Conservation (phyloP, 2,113 vertebrate species). For the Cololabis saira region DNA sequence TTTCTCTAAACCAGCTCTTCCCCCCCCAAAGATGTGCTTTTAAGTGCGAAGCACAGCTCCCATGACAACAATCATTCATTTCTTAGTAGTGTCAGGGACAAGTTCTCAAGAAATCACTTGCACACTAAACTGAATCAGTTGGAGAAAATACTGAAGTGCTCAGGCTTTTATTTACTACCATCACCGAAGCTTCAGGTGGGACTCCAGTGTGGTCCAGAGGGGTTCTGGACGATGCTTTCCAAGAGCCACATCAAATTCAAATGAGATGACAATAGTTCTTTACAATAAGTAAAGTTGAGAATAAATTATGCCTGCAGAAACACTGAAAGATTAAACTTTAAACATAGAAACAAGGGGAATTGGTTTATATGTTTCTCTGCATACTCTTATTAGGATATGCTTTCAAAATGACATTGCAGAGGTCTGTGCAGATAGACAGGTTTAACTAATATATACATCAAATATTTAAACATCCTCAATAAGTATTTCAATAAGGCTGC, state of each 20-base stretch:
- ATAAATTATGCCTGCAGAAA: conserved; percentile 35
- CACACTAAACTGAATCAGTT: conserved; percentile 14
- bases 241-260: conserved; percentile 52
- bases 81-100: neutral
- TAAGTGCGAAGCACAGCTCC: conserved; percentile 16
- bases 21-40: conserved; percentile 9
- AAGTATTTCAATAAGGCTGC: conserved; percentile 64
- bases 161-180: conserved; percentile 22
- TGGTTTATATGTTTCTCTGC: conserved; percentile 23
- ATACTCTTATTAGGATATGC: conserved; percentile 40
- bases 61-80: no score
- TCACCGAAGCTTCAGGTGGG: conserved; percentile 12
- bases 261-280: conserved; percentile 29
- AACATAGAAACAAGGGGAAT: conserved; percentile 23
- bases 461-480: conserved; percentile 57
- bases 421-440: conserved; percentile 49
- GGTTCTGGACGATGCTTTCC: conserved; percentile 9
- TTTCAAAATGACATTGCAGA: conserved; percentile 45
- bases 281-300: conserved; percentile 30
- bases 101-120: neutral
- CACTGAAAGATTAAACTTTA: conserved; percentile 20
- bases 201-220: conserved; percentile 33
- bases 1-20: conserved; percentile 13
- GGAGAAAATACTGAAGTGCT: conserved; percentile 41
- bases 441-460: conserved; percentile 61